Conservation (phyloP, 2,797 vertebrate genomes). For the Carapus acus region DNA sequence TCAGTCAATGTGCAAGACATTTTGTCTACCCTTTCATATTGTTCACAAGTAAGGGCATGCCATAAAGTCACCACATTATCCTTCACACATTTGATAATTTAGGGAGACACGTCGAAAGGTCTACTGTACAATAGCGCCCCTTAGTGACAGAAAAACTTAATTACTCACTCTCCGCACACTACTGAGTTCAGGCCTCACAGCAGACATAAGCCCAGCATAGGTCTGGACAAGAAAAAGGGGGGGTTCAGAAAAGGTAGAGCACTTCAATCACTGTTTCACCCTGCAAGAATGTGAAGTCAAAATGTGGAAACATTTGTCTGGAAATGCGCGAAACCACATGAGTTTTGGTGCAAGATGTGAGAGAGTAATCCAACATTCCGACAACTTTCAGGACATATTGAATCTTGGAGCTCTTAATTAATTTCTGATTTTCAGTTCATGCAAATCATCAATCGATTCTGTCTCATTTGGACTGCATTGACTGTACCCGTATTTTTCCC, state of each 20-base stretch:
- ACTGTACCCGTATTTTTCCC: no score
- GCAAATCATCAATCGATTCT: no score
- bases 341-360: not conserved
- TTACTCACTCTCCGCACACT: slow-evolving; percentile 77
- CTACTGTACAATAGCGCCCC: slow-evolving; percentile 42
- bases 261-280: slow-evolving; percentile 15
- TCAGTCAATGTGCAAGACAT: not conserved
- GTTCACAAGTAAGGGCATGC: not conserved
- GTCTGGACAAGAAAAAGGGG: slow-evolving; percentile 59
- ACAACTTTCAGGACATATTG: no score
- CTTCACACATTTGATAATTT: not conserved
- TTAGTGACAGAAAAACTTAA: slow-evolving; percentile 36
- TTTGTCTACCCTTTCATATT: not conserved
- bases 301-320: slow-evolving; percentile 17
- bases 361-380: no score
- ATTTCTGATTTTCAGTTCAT: no score
- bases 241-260: slow-evolving; percentile 28
- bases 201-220: slow-evolving; percentile 69
- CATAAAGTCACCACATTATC: not conserved
- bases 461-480: no score
- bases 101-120: slow-evolving; percentile 1
- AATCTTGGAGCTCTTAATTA: no score
- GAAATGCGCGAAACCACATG: slow-evolving; percentile 11
- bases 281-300: slow-evolving; percentile 4
- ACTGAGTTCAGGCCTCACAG: slow-evolving; percentile 73